phyloP scores from a whole-genome alignment of 2,113 vertebrate species.

The Conger conger region DNA sequence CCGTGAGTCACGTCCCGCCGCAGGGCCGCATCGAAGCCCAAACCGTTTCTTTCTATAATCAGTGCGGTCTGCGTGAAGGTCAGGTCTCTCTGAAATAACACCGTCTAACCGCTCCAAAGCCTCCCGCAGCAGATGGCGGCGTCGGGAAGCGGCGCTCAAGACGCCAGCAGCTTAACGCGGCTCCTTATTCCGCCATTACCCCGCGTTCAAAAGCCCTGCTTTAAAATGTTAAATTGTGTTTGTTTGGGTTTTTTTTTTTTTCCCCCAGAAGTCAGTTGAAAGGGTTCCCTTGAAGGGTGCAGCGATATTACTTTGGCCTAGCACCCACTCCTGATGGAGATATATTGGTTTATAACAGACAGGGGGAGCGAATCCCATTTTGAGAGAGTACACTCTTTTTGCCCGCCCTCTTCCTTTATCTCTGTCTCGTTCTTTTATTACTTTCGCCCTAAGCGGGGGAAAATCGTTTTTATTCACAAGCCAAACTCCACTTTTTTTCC shows the following conservation, averaged over 20 bases:
- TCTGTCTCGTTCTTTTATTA: slow-evolving; percentile 43
- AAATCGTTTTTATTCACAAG: neutral
- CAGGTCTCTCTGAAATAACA: neutral
- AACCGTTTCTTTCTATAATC: neutral
- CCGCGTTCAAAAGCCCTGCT: neutral
- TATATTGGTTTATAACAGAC: slow-evolving; percentile 39
- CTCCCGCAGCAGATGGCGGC: no score
- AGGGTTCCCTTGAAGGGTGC: neutral
- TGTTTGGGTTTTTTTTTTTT: neutral
- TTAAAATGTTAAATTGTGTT: neutral
- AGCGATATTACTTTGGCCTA: neutral
- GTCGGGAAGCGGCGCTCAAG: neutral
- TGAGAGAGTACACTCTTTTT: neutral
- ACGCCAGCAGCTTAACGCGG: neutral
- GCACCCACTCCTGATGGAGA: slow-evolving; percentile 16
- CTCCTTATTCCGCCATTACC: neutral
- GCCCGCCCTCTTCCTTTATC: neutral
- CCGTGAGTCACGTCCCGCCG: no score
- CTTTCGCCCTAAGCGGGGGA: slow-evolving; percentile 37
- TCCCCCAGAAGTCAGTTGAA: neutral
- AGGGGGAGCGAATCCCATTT: slow-evolving; percentile 33
- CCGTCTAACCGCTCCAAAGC: neutral
- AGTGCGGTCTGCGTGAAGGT: neutral
- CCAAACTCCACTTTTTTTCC: neutral
- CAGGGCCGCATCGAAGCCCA: neutral